A percentile compares a stretch with the other conserved stretches of the same genome.
phyloP scores from a whole-genome alignment of 2,888 invertebrate species.

The Synergus japonicus region DNA sequence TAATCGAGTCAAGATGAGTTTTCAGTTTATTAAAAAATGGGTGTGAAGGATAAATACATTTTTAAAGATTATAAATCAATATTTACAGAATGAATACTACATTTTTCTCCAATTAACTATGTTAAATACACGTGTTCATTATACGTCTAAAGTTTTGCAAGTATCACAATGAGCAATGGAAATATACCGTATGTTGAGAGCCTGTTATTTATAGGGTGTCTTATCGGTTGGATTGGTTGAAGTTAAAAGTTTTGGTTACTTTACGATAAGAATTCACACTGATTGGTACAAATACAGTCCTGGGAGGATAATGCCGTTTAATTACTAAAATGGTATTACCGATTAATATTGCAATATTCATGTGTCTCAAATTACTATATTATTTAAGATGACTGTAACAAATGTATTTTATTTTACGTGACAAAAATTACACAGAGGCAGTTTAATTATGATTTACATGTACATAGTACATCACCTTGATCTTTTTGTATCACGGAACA shows the following conservation, averaged over 20 bases:
- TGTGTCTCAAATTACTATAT: background rate
- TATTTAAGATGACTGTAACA: background rate
- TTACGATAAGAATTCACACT: conserved; percentile 55
- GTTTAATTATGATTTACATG: too few relatives aligned
- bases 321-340: background rate
- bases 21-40: background rate
- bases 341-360: background rate
- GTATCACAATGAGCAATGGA: conserved; percentile 57
- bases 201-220: conserved; percentile 56
- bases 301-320: background rate
- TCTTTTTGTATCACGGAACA: background rate
- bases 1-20: background rate
- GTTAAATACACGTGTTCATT: too few relatives aligned
- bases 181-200: conserved; percentile 55
- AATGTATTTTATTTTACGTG: background rate
- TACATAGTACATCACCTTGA: background rate
- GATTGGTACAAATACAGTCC: conserved; percentile 46
- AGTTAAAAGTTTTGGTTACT: conserved; percentile 59
- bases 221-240: conserved; percentile 54
- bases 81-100: too few relatives aligned
- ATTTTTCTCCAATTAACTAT: too few relatives aligned
- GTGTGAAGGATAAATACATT: background rate
- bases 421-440: too few relatives aligned
- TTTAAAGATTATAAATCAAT: too few relatives aligned
- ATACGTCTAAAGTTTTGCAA: conserved; percentile 40